Evolutionary conservation across 2,113 vertebrate species (phyloP), one percentile per base, ranked within the genome.

Genomic region (Pseudonaja textilis): DNA sequence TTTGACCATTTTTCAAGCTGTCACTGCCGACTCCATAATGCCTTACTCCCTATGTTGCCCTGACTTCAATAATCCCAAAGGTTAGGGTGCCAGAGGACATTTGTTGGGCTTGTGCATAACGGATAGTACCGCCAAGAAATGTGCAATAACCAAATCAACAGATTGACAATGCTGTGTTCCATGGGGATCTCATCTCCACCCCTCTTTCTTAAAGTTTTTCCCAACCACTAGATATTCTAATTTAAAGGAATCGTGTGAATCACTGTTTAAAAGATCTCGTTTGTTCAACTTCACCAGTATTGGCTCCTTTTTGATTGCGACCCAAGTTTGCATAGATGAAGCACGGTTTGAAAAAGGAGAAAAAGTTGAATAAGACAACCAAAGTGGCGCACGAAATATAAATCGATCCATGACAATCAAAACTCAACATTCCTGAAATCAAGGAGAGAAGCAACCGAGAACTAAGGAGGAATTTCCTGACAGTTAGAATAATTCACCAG

Each of bases 301-400:
- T 22, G 91, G 61, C 89, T 93, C 91, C 94, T 92, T 34, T 64
- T 91, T 81, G 90, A 89, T 50, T 90, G 87, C 90, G 61, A 8
- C 89, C 93, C 96, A 96, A 93, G 95, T 89, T 94, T 22, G 90
- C 93, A 89, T 95, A 93, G 93, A 93, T 88, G 10, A 85, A 96
- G 95, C 93, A 59, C 93, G 95, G 88, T 96, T 96, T 95, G 89
- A 97, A 93, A 96, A 94, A 85, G 89, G 10, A 0, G 11, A 34
- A 5, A 2, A 6, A 16, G 18, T 1, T 95, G 96, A 97, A 95
- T 90, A 93, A 94, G 94, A 95, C 93, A 94, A 95, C 94, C 97
- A 98, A 96, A 97, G 96, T 96, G 95, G 92, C 96, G 96, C 95
- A 95, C 96, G 97, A 97, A 97, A 97, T 96, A 95, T 96, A 97